Base-by-base conservation (phyloP, 2,797 vertebrate species). In the Anableps anableps region DNA sequence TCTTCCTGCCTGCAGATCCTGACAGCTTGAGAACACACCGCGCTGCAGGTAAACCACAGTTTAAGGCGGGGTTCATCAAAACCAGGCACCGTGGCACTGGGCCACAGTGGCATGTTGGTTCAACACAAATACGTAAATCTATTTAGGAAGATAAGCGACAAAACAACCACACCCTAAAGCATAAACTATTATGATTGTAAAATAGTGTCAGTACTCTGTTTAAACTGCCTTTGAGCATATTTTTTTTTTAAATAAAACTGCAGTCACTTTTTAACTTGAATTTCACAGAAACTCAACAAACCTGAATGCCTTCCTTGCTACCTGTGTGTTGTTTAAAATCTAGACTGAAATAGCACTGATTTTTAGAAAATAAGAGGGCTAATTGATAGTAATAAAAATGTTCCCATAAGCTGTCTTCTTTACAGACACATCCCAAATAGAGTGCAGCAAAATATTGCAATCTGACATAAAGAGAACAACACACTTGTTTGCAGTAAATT, bases 41-140 rank as follows among this genome's bases (percentile, higher is more conserved):
- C 41, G 31, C 78, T 76, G 60, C 81, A 86, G 74, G 82, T 86
- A 74, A 85, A 85, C 10, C 43, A 68, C 82, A 83, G 71, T 82
- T 79, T 85, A 23, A 77, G 76, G 82, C 36, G 50, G 68, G 77
- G 48, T 78, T 84, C 29, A n/a, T 79, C 48, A 70, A 76, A 68
- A 68, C 31, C 29, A 47, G 75, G 31, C 36, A 26, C 36, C 62
- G 45, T 23, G 41, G 51, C 50, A 43, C 58, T 50, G 43, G 16
- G 70, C 68, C 80, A 79, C 77, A 50, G 51, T 3, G 23, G 80
- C 78, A 74, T 38, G 72, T 75, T 53, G 74, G 60, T 47, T 58
- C 43, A 83, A 68, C 21, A 81, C 51, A 83, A 31, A 77, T 11
- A 62, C 34, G 83, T 21, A 34, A 48, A 68, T 62, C 43, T 8